Evolutionary conservation across 2,888 invertebrate genomes (phyloP), one percentile per base, ranked within the genome.

Genomic region (Strigamia crassipes): DNA sequence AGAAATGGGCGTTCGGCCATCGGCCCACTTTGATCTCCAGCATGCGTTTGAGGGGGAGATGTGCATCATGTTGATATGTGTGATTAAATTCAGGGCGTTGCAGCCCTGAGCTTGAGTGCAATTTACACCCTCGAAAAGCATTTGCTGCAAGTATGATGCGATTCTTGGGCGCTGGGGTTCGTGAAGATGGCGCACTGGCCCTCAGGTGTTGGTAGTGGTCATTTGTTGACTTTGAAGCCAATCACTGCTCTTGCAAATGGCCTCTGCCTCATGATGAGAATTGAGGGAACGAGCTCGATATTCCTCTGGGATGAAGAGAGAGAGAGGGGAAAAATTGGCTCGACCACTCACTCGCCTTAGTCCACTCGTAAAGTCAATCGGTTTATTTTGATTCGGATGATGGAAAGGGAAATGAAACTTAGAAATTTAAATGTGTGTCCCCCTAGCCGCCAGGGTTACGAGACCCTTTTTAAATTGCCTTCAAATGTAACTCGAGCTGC

Each of bases 11-110:
- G 42, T 46, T 46, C 18, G 51, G 51, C 18, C 51, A 51, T 51
- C 51, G 51, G 51, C 51, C n/a, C 51, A 51, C 51, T 51, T 51
- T 51, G 51, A 51, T 51, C 51, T 51, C 51, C 18, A n/a, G n/a
- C 51, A 51, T 15, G 15, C 51, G 51, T 51, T 51, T 51, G 51
- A 51, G 42, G 51, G 51, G 51, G 51, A 51, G 51, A 51, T 51
- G 51, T 51, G 51, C 51, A 51, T 51, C 51, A 51, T 51, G 51
- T 51, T 51, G 51, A 51, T 51, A 51, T 51, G 51, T 51, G 51
- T 51, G 51, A 51, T 51, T 51, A 51, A 51, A 51, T 51, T 51
- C 51, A 51, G 51, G 51, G 51, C 51, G 51, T 51, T 51, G 51
- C 51, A 51, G 51, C 51, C n/a, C 51, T n/a, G 51, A 51, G 51